phyloP scores from a whole-genome alignment of 2,113 vertebrate species.

The Pyrgilauda ruficollis region DNA sequence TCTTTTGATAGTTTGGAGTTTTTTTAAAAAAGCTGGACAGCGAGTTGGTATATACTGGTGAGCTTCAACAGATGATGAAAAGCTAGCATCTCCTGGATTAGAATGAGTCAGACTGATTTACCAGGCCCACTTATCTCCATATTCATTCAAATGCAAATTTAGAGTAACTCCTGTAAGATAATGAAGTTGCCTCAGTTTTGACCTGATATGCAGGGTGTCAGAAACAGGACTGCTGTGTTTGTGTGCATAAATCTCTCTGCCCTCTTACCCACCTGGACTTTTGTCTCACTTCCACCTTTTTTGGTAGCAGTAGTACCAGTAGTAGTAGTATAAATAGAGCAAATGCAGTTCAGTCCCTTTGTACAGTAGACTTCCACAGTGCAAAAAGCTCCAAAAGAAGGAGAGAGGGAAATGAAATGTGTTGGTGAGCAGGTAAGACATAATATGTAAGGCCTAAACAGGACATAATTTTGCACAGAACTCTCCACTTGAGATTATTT shows the following conservation, averaged over 20 bases:
- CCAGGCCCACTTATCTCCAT: not conserved
- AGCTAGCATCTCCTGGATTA: not conserved
- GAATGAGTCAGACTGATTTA: not conserved
- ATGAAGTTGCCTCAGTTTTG: not conserved
- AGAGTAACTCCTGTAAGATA: not conserved
- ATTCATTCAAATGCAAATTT: not conserved
- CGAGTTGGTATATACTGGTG: not conserved
- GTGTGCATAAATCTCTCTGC: not conserved
- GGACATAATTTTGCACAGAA: not conserved
- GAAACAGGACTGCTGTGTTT: not conserved
- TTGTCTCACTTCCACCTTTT: not conserved
- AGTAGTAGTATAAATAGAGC: not conserved
- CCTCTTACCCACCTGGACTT: not conserved
- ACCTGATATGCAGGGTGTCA: not conserved
- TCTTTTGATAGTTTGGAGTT: not conserved
- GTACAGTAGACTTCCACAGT: not conserved
- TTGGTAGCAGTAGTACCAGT: not conserved
- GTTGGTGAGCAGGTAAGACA: not conserved
- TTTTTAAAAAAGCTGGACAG: fast-evolving
- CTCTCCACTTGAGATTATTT: not conserved
- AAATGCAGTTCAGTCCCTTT: not conserved
- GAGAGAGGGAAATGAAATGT: not conserved
- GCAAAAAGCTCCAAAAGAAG: not conserved
- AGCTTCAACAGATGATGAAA: not conserved
- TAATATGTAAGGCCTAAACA: not conserved